These are phyloP conservation scores for Sarotherodon lohbergeri DNA, from an alignment of 2,113 vertebrate genomes.

Conservation along the genomic window DNA sequence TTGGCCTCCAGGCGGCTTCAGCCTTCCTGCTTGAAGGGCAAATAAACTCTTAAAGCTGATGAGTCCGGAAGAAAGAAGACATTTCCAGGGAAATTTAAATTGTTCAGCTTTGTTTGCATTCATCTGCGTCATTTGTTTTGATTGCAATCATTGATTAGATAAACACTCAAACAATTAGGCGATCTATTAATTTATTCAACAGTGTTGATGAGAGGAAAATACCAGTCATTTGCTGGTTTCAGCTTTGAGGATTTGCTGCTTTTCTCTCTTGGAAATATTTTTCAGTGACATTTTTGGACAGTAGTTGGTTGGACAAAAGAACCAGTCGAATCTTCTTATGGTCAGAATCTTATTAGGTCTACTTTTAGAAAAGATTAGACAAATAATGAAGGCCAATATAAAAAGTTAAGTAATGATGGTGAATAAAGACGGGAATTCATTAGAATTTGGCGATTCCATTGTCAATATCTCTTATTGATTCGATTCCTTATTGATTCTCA, in stretches of 20 bases:
- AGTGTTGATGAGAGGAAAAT: background rate
- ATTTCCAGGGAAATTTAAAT: background rate
- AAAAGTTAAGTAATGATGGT: background rate
- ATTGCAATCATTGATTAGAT: background rate
- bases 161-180: background rate
- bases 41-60: background rate
- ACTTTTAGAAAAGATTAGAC: background rate
- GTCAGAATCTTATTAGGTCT: background rate
- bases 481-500: fast-evolving
- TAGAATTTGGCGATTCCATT: background rate
- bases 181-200: background rate
- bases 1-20: background rate
- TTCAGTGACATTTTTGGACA: fast-evolving
- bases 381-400: background rate
- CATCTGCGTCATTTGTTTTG: background rate
- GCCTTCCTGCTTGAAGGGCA: background rate
- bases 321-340: background rate
- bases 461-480: background rate
- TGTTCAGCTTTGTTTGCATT: background rate
- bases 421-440: background rate
- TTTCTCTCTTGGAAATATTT: background rate
- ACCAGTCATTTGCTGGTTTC: background rate
- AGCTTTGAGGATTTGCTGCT: background rate
- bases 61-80: background rate
- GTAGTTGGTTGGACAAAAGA: background rate